Percentiles rank a stretch among this genome's conserved stretches.
Conservation (phyloP, 2,797 vertebrate species). For the Trachurus trachurus region DNA sequence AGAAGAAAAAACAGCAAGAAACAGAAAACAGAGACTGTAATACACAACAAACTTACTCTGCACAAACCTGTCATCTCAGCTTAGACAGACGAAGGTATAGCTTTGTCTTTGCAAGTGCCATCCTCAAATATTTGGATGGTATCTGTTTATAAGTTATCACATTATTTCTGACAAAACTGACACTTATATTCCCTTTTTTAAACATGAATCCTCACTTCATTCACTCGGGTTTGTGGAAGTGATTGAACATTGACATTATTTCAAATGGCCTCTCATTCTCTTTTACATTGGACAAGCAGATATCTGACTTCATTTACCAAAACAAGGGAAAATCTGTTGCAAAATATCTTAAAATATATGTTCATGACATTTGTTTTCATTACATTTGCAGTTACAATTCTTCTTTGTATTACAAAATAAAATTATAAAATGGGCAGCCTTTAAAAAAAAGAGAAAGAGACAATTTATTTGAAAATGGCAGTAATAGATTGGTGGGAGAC, state of each 20-base stretch:
- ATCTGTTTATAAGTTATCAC: constrained; percentile 60
- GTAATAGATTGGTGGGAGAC: constrained; percentile 86
- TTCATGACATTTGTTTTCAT: constrained; percentile 79
- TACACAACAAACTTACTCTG: constrained; percentile 70
- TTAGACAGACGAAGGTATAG: constrained; percentile 53
- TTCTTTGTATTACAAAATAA: constrained; percentile 86
- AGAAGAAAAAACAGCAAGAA: constrained; percentile 77
- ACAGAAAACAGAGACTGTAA: constrained; percentile 72
- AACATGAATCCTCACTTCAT: constrained; percentile 67
- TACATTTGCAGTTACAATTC: constrained; percentile 82
- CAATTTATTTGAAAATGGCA: constrained; percentile 87
- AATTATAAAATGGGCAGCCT: constrained; percentile 86
- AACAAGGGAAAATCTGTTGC: constrained; percentile 73
- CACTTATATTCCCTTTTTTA: constrained; percentile 73
- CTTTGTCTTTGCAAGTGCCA: constrained; percentile 56
- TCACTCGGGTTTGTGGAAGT: constrained; percentile 67
- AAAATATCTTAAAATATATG: constrained; percentile 85
- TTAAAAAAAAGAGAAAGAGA: constrained; percentile 78
- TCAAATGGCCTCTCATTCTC: constrained; percentile 63
- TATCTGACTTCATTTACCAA: constrained; percentile 73
- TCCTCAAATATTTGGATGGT: constrained; percentile 53
- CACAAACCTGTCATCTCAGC: constrained; percentile 60
- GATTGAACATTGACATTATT: constrained; percentile 65
- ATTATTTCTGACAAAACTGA: constrained; percentile 76
- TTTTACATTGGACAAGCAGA: constrained; percentile 69